A percentile compares a stretch with the other conserved stretches of the same genome.
Evolutionary conservation across 2,888 invertebrate genomes (phyloP).

Genomic region (Apantesis nais): DNA sequence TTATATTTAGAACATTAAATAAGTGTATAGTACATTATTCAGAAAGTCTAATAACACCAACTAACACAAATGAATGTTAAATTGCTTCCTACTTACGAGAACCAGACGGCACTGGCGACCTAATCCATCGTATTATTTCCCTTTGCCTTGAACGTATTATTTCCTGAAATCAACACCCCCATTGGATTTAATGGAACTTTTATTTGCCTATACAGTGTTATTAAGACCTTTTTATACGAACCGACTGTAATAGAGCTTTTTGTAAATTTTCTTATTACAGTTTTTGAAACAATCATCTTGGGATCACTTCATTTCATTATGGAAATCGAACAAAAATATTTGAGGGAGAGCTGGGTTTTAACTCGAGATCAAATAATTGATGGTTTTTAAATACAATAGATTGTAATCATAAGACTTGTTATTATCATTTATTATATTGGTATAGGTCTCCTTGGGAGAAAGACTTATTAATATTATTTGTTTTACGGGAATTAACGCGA

Average conservation of each 20-base stretch:
- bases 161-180: constrained; percentile 42
- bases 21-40: not conserved
- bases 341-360: not conserved
- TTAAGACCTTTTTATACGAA: constrained; percentile 33
- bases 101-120: constrained; percentile 24
- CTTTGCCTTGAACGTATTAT: constrained; percentile 21
- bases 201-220: constrained; percentile 25
- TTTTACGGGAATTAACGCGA: no score
- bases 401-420: not conserved
- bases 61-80: constrained; percentile 45
- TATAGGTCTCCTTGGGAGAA: not conserved
- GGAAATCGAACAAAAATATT: constrained; percentile 10
- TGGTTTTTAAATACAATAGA: not conserved
- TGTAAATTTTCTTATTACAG: constrained; percentile 14
- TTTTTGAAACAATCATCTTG: constrained; percentile 17
- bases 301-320: constrained; percentile 8
- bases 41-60: constrained; percentile 23
- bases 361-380: no score
- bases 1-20: no score
- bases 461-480: not conserved
- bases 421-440: not conserved
- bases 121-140: constrained; percentile 25
- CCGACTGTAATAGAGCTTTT: constrained; percentile 26
- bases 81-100: constrained; percentile 41
- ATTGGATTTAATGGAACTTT: constrained; percentile 41